Evolutionary conservation across 2,113 vertebrate genomes (phyloP), one percentile per base, ranked within the genome.

Genomic region (Gavia stellata): DNA sequence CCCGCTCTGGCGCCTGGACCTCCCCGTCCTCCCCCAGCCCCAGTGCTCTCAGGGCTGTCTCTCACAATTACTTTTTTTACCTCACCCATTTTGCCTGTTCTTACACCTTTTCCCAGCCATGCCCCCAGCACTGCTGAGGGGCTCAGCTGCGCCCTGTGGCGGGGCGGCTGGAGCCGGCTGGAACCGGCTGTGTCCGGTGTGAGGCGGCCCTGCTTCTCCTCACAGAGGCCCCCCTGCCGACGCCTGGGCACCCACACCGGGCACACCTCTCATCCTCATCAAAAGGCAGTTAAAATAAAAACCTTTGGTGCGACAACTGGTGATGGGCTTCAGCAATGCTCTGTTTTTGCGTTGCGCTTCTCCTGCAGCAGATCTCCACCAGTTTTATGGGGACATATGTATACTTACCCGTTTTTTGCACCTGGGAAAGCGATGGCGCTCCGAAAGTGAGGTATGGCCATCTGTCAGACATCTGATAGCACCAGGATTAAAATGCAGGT

Each of bases 1-100:
- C 42, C 40, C 0, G 0, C 65, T 38, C 33, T 13, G 36, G 72
- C 1, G 1, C 20, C 62, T 1, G 0, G 28, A 73, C 20, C 67
- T 47, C 26, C 56, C 36, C 3, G 2, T 42, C 44, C 24, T 34
- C 17, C 49, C 26, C 38, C 12, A 4, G 28, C 23, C 44, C 24
- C 10, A 10, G 34, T 4, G 12, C 68, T 44, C 5, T 0, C 18
- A 20, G 59, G 33, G 31, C 49, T 17, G 9, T n/a, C 14, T 38
- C 29, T 70, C 55, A 31, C 31, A 19, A 5, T 16, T 7, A 5
- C 7, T 53, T 24, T 19, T 6, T 7, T 47, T 13, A 9, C 28
- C 7, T 82, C 24, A 7, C 40, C 31, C 8, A 8, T 55, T 61
- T 44, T 58, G 4, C 58, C 50, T 0, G 0, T 62, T 42, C 23